phyloP scores from a whole-genome alignment of 2,888 invertebrate genomes.

The Dynastes hyllus region DNA sequence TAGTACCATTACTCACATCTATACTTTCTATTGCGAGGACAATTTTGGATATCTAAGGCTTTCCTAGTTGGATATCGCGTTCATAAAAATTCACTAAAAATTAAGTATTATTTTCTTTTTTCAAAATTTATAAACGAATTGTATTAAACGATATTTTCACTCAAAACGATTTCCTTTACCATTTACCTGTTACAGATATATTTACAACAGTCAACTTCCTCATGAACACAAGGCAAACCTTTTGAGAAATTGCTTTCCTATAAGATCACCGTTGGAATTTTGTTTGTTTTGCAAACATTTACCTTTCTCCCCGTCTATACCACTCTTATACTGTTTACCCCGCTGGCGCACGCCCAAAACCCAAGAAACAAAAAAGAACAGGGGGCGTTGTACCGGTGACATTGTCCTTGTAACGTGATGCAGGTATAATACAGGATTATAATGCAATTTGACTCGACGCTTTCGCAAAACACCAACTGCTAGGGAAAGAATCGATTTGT shows the following conservation, averaged over 20 bases:
- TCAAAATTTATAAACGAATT: too few species aligned
- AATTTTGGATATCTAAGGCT: too few species aligned
- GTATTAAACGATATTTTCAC: too few species aligned
- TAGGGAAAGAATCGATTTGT: too few species aligned
- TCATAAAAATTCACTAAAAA: too few species aligned
- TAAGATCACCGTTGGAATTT: slow-evolving; percentile 29
- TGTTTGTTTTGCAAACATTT: slow-evolving; percentile 33
- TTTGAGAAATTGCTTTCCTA: slow-evolving; percentile 11
- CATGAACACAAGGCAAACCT: background rate
- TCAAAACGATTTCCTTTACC: too few species aligned
- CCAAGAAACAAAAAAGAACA: slow-evolving; percentile 27
- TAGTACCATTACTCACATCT: background rate
- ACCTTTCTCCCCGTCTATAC: slow-evolving; percentile 11
- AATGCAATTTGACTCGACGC: slow-evolving; percentile 52
- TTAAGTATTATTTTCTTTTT: too few species aligned
- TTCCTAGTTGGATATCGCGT: too few species aligned
- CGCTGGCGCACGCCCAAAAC: slow-evolving; percentile 14
- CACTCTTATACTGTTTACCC: slow-evolving; percentile 16
- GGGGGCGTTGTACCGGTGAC: slow-evolving; percentile 62
- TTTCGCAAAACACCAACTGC: background rate
- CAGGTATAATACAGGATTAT: slow-evolving; percentile 56
- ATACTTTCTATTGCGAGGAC: too few species aligned
- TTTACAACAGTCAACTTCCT: slow-evolving; percentile 7
- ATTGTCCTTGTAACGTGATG: slow-evolving; percentile 59
- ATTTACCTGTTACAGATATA: background rate